These are phyloP conservation scores for Thamnaconus septentrionalis DNA, from an alignment of 2,113 vertebrate species.

Conservation along the genomic window DNA sequence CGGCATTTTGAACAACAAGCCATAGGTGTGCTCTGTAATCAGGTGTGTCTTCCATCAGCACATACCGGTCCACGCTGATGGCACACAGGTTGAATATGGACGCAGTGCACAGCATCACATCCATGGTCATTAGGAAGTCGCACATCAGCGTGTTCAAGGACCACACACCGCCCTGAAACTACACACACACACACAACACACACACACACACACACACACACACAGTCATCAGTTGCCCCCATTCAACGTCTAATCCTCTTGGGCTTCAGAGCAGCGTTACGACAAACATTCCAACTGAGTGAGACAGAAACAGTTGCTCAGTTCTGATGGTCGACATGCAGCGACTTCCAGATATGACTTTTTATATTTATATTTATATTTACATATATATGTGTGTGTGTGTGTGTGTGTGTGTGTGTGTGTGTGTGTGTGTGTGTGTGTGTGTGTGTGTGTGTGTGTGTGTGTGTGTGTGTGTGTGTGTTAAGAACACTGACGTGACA, in stretches of 20 bases:
- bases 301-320: background rate
- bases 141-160: slow-evolving; percentile 80
- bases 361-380: too few species aligned
- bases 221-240: background rate
- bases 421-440: background rate
- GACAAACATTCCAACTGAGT: slow-evolving; percentile 4
- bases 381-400: too few species aligned
- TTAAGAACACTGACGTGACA: slow-evolving; percentile 3
- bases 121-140: slow-evolving; percentile 92
- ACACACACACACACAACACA: slow-evolving; percentile 44
- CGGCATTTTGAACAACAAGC: too few species aligned
- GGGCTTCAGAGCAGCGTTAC: background rate
- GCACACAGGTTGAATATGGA: slow-evolving; percentile 96
- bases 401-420: too few species aligned
- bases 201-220: slow-evolving; percentile 12
- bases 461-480: background rate
- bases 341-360: too few species aligned
- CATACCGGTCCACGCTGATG: slow-evolving; percentile 89
- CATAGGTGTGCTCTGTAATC: too few species aligned
- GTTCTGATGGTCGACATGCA: background rate
- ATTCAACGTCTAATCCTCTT: slow-evolving; percentile 32
- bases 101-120: slow-evolving; percentile 93
- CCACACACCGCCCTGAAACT: slow-evolving; percentile 94
- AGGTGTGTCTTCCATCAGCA: background rate
- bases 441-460: too few species aligned